These are phyloP conservation scores for Paratilapia polleni DNA, from an alignment of 2,113 vertebrate genomes.

Conservation along the genomic window DNA sequence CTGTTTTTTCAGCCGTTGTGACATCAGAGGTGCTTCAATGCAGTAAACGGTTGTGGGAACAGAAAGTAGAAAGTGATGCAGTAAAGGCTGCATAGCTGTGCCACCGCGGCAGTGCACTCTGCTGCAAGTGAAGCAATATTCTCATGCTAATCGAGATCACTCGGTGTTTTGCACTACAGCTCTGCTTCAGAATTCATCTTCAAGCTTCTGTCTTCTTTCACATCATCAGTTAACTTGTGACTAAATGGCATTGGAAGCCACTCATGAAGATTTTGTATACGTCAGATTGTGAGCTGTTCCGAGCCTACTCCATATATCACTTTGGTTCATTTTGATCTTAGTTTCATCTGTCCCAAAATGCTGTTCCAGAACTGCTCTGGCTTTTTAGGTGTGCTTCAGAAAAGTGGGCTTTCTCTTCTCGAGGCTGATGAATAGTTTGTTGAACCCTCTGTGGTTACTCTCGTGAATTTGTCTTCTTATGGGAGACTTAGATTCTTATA, in stretches of 20 bases:
- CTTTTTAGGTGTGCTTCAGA: too few species aligned
- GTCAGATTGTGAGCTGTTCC: not conserved
- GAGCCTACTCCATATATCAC: fast-evolving
- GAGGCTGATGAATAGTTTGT: not conserved
- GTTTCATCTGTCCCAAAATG: not conserved
- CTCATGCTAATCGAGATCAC: not conserved
- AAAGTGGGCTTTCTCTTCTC: not conserved
- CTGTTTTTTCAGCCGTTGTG: conserved; percentile 14
- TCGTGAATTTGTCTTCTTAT: not conserved
- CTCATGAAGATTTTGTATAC: not conserved
- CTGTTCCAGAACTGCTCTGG: too few species aligned
- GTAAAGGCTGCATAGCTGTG: conserved; percentile 29
- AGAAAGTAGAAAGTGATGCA: conserved; percentile 26
- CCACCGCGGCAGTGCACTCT: conserved; percentile 25
- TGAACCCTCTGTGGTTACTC: not conserved
- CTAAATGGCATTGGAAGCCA: not conserved
- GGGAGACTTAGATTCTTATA: not conserved
- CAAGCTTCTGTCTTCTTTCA: not conserved
- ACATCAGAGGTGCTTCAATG: conserved; percentile 16
- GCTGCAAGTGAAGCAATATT: conserved; percentile 9
- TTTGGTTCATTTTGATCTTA: not conserved
- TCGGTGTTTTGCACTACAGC: not conserved
- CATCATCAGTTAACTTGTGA: not conserved
- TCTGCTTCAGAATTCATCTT: not conserved
- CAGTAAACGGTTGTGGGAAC: conserved; percentile 25